Evolutionary conservation across 2,113 vertebrate species (phyloP).

Genomic region (Zonotrichia leucophrys): DNA sequence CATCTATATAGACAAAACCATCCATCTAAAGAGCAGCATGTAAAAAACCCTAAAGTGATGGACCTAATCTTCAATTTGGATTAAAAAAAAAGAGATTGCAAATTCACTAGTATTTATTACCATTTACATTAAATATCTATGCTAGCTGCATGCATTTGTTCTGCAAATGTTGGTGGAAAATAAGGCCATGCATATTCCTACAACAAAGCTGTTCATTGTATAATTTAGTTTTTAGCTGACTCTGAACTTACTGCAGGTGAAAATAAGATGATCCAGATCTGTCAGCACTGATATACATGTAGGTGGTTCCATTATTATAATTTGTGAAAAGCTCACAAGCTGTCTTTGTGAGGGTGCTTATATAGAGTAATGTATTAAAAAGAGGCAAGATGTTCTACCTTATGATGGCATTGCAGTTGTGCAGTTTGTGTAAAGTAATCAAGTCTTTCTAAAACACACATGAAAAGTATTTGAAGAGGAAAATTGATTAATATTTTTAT

Average conservation of each 20-base stretch:
- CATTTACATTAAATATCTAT: slow-evolving; percentile 45
- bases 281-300: slow-evolving; percentile 71
- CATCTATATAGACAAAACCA: neutral
- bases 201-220: slow-evolving; percentile 72
- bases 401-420: slow-evolving; percentile 68
- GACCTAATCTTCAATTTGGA: neutral
- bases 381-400: slow-evolving; percentile 69
- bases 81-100: neutral
- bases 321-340: slow-evolving; percentile 75
- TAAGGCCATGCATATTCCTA: slow-evolving; percentile 70
- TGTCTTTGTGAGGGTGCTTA: slow-evolving; percentile 71
- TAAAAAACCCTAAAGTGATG: neutral
- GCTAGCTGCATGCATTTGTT: slow-evolving; percentile 18
- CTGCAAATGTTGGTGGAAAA: slow-evolving; percentile 56
- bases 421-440: slow-evolving; percentile 63
- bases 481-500: neutral
- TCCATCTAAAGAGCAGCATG: neutral
- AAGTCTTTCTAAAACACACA: slow-evolving; percentile 59
- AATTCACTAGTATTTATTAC: slow-evolving; percentile 18
- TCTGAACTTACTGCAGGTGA: slow-evolving; percentile 75
- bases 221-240: slow-evolving; percentile 76
- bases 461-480: slow-evolving; percentile 15
- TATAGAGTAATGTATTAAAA: slow-evolving; percentile 71
- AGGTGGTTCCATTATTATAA: slow-evolving; percentile 74
- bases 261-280: slow-evolving; percentile 78